Evolutionary conservation across 2,113 vertebrate genomes (phyloP), one percentile per base, ranked within the genome.

Genomic region (Silurus asotus): DNA sequence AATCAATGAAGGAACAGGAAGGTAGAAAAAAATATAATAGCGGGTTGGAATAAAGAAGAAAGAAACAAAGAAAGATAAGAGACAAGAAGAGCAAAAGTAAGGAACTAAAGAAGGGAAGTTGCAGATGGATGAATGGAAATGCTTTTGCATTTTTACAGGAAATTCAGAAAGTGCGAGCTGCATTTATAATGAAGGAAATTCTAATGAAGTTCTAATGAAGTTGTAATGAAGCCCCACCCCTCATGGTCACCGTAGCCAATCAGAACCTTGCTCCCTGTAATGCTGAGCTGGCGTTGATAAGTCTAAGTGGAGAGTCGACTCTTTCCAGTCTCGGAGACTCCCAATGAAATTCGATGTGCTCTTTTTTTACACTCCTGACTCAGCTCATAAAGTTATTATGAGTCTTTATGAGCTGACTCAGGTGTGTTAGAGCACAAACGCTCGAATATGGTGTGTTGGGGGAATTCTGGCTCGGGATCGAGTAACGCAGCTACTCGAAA

Each of bases 331-430:
- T 79, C 8, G 20, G 28, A 28, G 56, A 79, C 77, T 45, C 77
- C 53, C 45, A 25, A 25, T 76, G 49, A 14, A 76, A 6, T 55
- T 74, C 2, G 10, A 17, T 20, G 17, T 72, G 15, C 3, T 11
- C 10, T 19, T 45, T 10, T 23, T 51, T 53, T 25, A 79, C 56
- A 79, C 25, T 37, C 56, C 77, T 79, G 77, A 79, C 77, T 79
- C 77, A 79, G 77, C 77, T 45, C 77, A 20, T 79, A 79, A 79
- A 79, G 25, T 59, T 79, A 20, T 59, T 61, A 79, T 79, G 45
- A 79, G 15, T 9, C 25, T 61, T 79, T 79, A 79, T 4, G 77
- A 61, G 56, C 77, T 59, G 55, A 37, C 13, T 59, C 77, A 59
- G 77, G 25, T 61, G 77, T 45, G 77, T 79, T 37, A n/a, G 77